Evolutionary conservation across 1,140 invertebrate species (phyloP), one percentile per base, ranked within the genome.

Genomic region (Scaptomyza montana): DNA sequence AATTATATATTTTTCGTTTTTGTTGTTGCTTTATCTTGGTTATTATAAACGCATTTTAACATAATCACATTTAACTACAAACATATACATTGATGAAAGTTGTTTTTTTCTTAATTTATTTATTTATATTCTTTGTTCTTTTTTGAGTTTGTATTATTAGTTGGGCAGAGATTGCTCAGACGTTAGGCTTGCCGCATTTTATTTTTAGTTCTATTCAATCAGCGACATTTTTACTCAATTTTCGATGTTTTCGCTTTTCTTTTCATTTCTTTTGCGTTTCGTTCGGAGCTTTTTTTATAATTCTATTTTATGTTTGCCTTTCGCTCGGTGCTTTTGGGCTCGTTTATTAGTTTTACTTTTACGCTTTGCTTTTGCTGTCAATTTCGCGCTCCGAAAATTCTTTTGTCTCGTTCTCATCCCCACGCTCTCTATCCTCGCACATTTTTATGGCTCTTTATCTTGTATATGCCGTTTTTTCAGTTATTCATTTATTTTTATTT

Each of bases 201-300:
- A 87, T 87, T 87, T 87, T 89, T 87, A 87, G 78, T 79, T 87
- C 55, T 75, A 82, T 87, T 87, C 82, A 87, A 87, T 87, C 82
- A 87, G 82, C 78, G 82, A 87, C 82, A 87, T 82, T 89, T 80
- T 81, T 68, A 73, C 61, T 74, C 72, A 66, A 69, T 81, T 82
- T 78, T 74, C 72, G 60, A 65, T 81, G 77, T 77, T 68, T 77
- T 78, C 16, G 56, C 41, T 62, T 60, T 74, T 65, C 16, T 61
- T 33, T 69, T 69, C 12, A 56, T 61, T 71, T 68, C 47, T 77
- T 50, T 67, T 16, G n/a, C 50, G 45, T 46, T 65, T 46, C 57
- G 8, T 77, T 72, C 45, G 63, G 16, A 36, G 33, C 43, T 46
- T 49, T 50, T 50, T 43, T 45, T 41, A 6, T 33, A 16, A 41